phyloP scores from a whole-genome alignment of 1,140 invertebrate genomes.

The Spodoptera frugiperda region DNA sequence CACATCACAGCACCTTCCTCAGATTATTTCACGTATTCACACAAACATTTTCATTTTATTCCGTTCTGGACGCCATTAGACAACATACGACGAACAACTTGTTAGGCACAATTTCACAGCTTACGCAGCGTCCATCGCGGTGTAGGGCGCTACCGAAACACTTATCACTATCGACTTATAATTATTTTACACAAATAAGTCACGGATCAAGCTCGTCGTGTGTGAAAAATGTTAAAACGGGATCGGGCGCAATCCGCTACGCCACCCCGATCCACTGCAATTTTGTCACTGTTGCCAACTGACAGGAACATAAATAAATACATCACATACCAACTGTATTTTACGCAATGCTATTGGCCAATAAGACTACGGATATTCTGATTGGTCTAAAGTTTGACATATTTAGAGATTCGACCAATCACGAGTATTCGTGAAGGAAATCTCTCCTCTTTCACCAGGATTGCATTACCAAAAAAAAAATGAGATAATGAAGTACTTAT shows the following conservation, averaged over 20 bases:
- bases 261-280: slow-evolving; percentile 62
- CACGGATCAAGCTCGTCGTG: slow-evolving; percentile 67
- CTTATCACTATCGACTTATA: slow-evolving; percentile 54
- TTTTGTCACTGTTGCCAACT: slow-evolving; percentile 73
- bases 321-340: slow-evolving; percentile 57
- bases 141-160: slow-evolving; percentile 46
- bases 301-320: slow-evolving; percentile 75
- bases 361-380: not conserved
- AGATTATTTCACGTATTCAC: slow-evolving; percentile 63
- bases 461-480: not conserved
- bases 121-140: slow-evolving; percentile 43
- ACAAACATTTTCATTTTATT: slow-evolving; percentile 70
- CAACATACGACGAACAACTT: slow-evolving; percentile 58
- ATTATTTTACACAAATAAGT: slow-evolving; percentile 69
- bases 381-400: slow-evolving; percentile 9
- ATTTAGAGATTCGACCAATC: not conserved
- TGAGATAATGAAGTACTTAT: too few species aligned
- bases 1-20: slow-evolving; percentile 69
- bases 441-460: slow-evolving; percentile 16
- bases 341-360: slow-evolving; percentile 20
- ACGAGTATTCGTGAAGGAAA: not conserved
- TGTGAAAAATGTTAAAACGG: slow-evolving; percentile 64
- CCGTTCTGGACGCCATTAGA: slow-evolving; percentile 71
- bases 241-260: slow-evolving; percentile 71
- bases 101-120: slow-evolving; percentile 63